phyloP scores from a whole-genome alignment of 2,113 vertebrate genomes.

The Phodopus roborovskii region DNA sequence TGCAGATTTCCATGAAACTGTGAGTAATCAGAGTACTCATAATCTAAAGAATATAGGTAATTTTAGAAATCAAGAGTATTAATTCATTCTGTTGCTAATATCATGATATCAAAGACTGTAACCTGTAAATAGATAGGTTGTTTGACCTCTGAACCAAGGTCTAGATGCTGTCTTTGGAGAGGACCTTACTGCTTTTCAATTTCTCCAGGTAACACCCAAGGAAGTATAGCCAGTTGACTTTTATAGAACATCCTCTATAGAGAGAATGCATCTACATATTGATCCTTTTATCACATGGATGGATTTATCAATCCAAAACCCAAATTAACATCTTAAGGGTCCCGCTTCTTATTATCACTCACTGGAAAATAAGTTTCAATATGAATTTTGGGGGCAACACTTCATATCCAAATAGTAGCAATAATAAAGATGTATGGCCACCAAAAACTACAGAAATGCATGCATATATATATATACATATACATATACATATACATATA shows the following conservation, averaged over 20 bases:
- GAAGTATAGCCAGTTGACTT: neutral
- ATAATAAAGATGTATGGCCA: too few species aligned
- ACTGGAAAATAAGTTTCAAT: neutral
- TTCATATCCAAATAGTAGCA: neutral
- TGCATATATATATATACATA: neutral
- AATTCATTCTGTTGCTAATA: neutral
- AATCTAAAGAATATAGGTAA: constrained; percentile 25
- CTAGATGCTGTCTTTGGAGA: neutral
- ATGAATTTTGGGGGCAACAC: neutral
- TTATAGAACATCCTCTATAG: neutral
- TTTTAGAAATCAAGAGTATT: neutral
- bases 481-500: too few species aligned
- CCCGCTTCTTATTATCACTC: neutral
- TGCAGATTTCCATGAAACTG: neutral
- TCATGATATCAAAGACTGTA: neutral
- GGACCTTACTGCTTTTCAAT: neutral
- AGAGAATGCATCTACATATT: neutral
- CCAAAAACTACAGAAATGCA: neutral
- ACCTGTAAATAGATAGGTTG: neutral
- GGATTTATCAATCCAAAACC: neutral
- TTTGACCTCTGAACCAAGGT: neutral
- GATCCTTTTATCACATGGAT: neutral
- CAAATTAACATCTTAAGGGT: neutral
- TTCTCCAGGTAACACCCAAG: too few species aligned
- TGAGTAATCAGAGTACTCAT: neutral